phyloP scores from a whole-genome alignment of 2,113 vertebrate species.

The Talpa occidentalis region DNA sequence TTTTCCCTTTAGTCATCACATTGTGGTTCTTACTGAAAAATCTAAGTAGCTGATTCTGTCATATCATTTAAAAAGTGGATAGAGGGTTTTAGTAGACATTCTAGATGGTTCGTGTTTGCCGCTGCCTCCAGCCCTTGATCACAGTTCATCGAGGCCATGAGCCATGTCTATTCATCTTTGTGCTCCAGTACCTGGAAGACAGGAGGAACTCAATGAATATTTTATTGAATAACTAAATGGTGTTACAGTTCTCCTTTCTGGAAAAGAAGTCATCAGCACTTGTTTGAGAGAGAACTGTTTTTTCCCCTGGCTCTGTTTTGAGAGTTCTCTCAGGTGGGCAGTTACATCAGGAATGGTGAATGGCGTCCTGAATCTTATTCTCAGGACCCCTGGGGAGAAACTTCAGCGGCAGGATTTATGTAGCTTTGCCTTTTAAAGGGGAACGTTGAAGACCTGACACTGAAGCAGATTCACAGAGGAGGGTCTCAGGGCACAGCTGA shows the following conservation, averaged over 20 bases:
- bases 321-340: background rate
- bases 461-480: background rate
- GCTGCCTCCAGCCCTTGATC: background rate
- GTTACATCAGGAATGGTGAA: background rate
- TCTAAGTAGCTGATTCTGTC: background rate
- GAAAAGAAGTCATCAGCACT: conserved; percentile 26
- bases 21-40: background rate
- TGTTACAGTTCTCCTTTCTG: background rate
- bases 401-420: background rate
- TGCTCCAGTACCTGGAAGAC: conserved; percentile 26
- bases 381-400: background rate
- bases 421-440: background rate
- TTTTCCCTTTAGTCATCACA: background rate
- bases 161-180: background rate
- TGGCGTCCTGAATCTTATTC: background rate
- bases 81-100: background rate
- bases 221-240: conserved; percentile 10
- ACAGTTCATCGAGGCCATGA: background rate
- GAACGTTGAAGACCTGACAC: background rate
- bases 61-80: background rate
- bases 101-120: background rate
- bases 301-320: conserved; percentile 10
- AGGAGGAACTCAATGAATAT: conserved; percentile 18
- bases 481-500: background rate
- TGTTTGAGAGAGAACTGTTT: conserved; percentile 16